Percentiles rank a stretch among this genome's conserved stretches.
These are phyloP conservation scores for Drosophila ercepeae DNA, from an alignment of 1,140 invertebrate species.

Conservation along the genomic window DNA sequence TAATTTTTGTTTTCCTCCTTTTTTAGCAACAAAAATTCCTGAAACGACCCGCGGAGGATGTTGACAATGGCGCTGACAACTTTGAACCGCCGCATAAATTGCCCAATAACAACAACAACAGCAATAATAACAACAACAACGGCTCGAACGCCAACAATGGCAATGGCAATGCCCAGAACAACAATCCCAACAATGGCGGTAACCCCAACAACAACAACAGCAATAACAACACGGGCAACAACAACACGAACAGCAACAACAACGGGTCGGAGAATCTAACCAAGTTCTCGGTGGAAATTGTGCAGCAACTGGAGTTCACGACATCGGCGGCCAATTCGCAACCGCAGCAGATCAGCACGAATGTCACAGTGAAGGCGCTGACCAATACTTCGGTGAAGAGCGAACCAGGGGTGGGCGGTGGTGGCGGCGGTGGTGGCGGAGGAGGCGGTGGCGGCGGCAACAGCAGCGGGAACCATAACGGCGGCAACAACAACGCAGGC, in stretches of 20 bases:
- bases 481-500: slow-evolving; percentile 14
- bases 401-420: slow-evolving; percentile 85
- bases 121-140: slow-evolving; percentile 64
- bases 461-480: slow-evolving; percentile 80
- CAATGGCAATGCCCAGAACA: slow-evolving; percentile 49
- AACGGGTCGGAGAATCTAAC: slow-evolving; percentile 86
- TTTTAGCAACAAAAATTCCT: slow-evolving; percentile 93
- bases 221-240: slow-evolving; percentile 84
- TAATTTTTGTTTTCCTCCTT: neutral
- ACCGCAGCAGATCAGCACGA: slow-evolving; percentile 95
- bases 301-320: slow-evolving; percentile 94
- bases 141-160: slow-evolving; percentile 84
- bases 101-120: slow-evolving; percentile 87
- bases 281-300: slow-evolving; percentile 95
- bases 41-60: slow-evolving; percentile 90
- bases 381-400: slow-evolving; percentile 93
- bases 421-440: slow-evolving; percentile 74
- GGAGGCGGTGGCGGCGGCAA: slow-evolving; percentile 84
- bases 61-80: slow-evolving; percentile 86
- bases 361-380: slow-evolving; percentile 95
- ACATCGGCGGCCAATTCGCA: slow-evolving; percentile 92
- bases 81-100: slow-evolving; percentile 91
- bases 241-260: slow-evolving; percentile 65
- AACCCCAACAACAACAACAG: slow-evolving; percentile 58
- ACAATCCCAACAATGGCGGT: slow-evolving; percentile 86